Evolutionary conservation across 1,140 invertebrate genomes (phyloP).

Genomic region (Drosophila mayri): DNA sequence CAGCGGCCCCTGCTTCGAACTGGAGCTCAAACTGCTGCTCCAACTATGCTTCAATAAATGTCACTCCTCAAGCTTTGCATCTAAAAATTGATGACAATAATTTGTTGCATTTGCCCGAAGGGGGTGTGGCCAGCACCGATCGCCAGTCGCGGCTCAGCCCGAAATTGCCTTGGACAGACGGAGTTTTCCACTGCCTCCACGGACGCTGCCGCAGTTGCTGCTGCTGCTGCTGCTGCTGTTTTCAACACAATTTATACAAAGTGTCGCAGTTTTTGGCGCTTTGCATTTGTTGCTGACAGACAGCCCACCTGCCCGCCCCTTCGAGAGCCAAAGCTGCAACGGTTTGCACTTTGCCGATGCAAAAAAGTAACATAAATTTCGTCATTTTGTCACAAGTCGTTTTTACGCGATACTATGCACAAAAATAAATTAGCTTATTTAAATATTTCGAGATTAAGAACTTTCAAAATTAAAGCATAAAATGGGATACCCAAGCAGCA

Average conservation of each 20-base stretch:
- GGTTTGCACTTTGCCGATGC: conserved; percentile 70
- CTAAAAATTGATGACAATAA: conserved; percentile 83
- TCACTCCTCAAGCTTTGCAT: conserved; percentile 82
- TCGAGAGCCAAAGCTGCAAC: conserved; percentile 39
- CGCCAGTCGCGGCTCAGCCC: conserved; percentile 22
- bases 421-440: neutral
- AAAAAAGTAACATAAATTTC: conserved; percentile 78
- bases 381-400: conserved; percentile 81
- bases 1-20: conserved; percentile 41
- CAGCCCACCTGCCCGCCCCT: conserved; percentile 26
- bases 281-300: conserved; percentile 82
- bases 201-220: conserved; percentile 4
- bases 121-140: conserved; percentile 68
- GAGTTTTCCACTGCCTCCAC: conserved; percentile 50
- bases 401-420: conserved; percentile 43
- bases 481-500: too few species aligned
- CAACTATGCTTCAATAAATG: conserved; percentile 78
- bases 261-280: conserved; percentile 81
- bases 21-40: conserved; percentile 25
- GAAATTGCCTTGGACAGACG: conserved; percentile 74
- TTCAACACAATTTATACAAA: conserved; percentile 82
- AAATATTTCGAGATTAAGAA: neutral
- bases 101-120: conserved; percentile 77
- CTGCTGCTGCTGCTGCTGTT: conserved; percentile 60
- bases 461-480: neutral